These are phyloP conservation scores for Pelodytes ibericus DNA, from an alignment of 2,797 vertebrate species.

Conservation along the genomic window DNA sequence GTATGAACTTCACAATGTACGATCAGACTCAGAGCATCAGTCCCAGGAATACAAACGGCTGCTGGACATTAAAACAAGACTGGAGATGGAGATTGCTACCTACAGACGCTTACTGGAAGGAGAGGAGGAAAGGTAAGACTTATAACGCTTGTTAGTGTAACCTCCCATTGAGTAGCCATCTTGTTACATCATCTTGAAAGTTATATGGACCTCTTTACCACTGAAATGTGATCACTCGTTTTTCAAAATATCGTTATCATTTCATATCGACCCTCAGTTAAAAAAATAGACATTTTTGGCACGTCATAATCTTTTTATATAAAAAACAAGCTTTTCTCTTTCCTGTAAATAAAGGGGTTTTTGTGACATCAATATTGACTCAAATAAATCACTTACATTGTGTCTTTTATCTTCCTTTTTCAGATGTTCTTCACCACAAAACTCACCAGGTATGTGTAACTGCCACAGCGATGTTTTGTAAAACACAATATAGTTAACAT, in stretches of 20 bases:
- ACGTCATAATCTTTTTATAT: not conserved
- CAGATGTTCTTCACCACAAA: no score
- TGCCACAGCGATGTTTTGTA: no score
- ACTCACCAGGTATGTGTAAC: no score
- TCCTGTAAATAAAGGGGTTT: no score
- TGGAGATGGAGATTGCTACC: constrained; percentile 84
- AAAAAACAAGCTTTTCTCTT: no score
- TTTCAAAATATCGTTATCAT: not conserved
- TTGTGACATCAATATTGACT: no score
- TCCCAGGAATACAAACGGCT: constrained; percentile 77
- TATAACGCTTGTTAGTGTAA: not conserved
- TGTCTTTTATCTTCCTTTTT: not conserved
- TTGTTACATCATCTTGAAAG: no score
- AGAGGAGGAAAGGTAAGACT: constrained; percentile 73
- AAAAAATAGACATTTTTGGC: not conserved
- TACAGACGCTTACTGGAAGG: constrained; percentile 83
- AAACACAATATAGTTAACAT: no score
- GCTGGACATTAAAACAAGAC: constrained; percentile 78
- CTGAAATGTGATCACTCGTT: not conserved
- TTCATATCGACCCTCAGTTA: no score
- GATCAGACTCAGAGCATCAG: constrained; percentile 79
- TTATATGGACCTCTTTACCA: no score
- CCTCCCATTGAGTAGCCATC: no score
- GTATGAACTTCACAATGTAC: constrained; percentile 73
- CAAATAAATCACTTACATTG: no score